Evolutionary conservation across 2,797 vertebrate genomes (phyloP), one percentile per base, ranked within the genome.

Genomic region (Sphenopsis melanotis): DNA sequence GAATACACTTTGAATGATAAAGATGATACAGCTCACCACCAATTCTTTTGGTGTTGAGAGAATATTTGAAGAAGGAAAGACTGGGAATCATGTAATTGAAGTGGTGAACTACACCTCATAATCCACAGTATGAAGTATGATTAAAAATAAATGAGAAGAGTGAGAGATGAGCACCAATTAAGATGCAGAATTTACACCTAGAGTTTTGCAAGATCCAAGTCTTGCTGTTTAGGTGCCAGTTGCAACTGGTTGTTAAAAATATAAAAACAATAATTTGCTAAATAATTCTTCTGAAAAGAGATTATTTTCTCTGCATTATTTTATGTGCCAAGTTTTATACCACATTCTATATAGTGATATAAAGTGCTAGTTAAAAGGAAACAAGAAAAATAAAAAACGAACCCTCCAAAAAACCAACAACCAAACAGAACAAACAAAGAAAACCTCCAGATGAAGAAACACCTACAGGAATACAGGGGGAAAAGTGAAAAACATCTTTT

Each of bases 111-210:
- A 21, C 9, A 30, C 9, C 8, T 75, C 20, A 70, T 79, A 61
- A 57, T 52, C 39, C 10, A 34, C 20, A 26, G 39, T 37, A 69
- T 30, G 27, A 93, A 77, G 12, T 7, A 42, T 14, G 21, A 50
- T 52, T 49, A 34, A 69, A 86, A 93, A 47, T 24, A 61, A 70
- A 50, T 17, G 3, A 64, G 24, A 75, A 65, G 20, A 77, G 26
- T 0, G 0, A 66, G 16, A 64, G 12, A 14, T 23, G 20, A 87
- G 34, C 20, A 55, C 4, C 8, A 65, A 34, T 66, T 81, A 30
- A 2, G 18, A 36, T 8, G 11, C 37, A 24, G 14, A 87, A 17
- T 57, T 71, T 79, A 68, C 34, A 79, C 10, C 32, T 6, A 21
- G 15, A 41, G 6, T 29, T 87, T 61, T 20, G 6, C 49, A 60